A percentile compares a stretch with the other conserved stretches of the same genome.
Conservation (phyloP, 1,140 invertebrate genomes). For the Octopus sinensis region DNA sequence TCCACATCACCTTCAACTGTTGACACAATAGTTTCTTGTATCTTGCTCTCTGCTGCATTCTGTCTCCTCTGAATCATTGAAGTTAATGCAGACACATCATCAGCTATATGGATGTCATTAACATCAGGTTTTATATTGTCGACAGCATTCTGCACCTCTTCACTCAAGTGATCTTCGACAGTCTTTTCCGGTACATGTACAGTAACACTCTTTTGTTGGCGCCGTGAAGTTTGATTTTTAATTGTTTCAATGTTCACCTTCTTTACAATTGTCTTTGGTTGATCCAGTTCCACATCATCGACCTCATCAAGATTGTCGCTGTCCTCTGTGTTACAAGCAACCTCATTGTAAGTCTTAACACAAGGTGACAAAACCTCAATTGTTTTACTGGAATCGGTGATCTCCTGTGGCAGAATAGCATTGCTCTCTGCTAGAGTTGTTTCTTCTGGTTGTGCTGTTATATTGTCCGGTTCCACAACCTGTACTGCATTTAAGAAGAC, state of each 20-base stretch:
- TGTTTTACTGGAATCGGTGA: too few relatives aligned
- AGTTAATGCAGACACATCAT: neutral
- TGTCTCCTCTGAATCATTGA: neutral
- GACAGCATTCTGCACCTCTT: neutral
- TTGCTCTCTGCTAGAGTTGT: too few relatives aligned
- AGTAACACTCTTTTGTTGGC: neutral
- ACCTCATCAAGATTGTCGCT: neutral
- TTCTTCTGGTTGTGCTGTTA: too few relatives aligned
- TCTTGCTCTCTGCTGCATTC: neutral
- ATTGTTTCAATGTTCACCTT: neutral
- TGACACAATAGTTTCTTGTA: neutral
- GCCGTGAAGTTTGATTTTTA: neutral
- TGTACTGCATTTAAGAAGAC: too few relatives aligned
- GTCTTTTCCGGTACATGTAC: neutral
- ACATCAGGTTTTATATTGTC: neutral
- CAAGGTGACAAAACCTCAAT: too few relatives aligned
- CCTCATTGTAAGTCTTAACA: conserved; percentile 3
- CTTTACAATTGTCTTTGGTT: neutral
- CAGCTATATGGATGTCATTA: neutral
- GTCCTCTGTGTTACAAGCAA: conserved; percentile 7
- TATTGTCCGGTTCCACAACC: too few relatives aligned
- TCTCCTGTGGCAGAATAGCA: too few relatives aligned
- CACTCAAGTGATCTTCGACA: neutral
- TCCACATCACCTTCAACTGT: neutral
- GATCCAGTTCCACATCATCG: neutral